Conservation (phyloP, 2,888 invertebrate species). For the Theretra japonica region DNA sequence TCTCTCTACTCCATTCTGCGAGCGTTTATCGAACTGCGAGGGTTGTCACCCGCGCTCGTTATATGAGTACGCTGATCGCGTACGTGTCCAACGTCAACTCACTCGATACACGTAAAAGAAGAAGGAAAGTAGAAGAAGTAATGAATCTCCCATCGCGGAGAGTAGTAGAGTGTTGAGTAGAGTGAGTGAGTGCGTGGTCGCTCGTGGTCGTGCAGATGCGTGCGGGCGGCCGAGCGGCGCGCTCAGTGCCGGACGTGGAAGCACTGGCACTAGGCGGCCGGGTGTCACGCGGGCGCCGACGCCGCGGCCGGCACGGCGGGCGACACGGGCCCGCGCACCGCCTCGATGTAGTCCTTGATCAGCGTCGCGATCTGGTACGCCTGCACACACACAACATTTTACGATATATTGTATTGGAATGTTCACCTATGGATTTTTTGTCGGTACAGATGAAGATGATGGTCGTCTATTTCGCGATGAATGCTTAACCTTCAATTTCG, state of each 20-base stretch:
- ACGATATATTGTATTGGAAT: too few relatives aligned
- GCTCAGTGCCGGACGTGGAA: constrained; percentile 79
- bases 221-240: constrained; percentile 31
- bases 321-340: constrained; percentile 80
- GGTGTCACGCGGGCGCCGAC: constrained; percentile 70
- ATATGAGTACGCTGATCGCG: constrained; percentile 1
- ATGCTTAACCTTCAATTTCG: too few relatives aligned
- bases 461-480: too few relatives aligned
- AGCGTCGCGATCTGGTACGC: constrained; percentile 97
- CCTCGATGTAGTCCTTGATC: constrained; percentile 92
- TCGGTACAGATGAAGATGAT: too few relatives aligned
- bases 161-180: neutral
- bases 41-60: neutral
- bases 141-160: neutral
- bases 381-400: constrained; percentile 69
- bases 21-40: constrained; percentile 2
- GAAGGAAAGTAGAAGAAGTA: neutral
- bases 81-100: neutral
- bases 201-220: constrained; percentile 14
- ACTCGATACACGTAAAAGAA: neutral
- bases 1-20: constrained; percentile 21
- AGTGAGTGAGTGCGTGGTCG: neutral
- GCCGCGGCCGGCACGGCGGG: constrained; percentile 63
- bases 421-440: too few relatives aligned
- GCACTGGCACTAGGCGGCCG: constrained; percentile 83